Base-by-base conservation (phyloP, 2,113 vertebrate genomes). In the Ceyx melanurus region DNA sequence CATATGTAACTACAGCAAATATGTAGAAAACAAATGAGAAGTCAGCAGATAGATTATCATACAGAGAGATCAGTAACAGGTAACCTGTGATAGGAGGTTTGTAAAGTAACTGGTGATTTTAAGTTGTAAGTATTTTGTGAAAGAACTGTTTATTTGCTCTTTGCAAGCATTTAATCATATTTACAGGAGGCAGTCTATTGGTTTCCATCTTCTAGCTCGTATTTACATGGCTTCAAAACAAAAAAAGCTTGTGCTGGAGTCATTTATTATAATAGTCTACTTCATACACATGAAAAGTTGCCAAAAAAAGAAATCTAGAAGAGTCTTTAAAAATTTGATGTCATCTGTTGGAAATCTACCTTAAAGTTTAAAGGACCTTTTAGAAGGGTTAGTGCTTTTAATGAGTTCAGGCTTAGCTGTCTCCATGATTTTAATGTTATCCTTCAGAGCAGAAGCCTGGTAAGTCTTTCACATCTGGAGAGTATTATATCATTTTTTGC, bases 241-340 rank as follows among this genome's bases (percentile, higher is more conserved):
- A 80, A 31, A 43, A 33, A 82, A 45, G 4, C 33, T 84, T 42
- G 2, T n/a, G 51, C 29, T 81, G 16, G 43, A 31, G 42, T 81
- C 19, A 15, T 73, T 74, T 86, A 13, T 81, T 57, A 2, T 66
- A 82, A 29, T 45, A 58, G 31, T 26, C n/a, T 50, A 29, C 15
- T 74, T 82, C 40, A 60, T 45, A 42, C 0, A 0, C 6, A 7
- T 60, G 33, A 68, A 16, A 37, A 62, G 12, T 29, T 79, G 33
- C n/a, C 15, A n/a, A 35, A 31, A 28, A 11, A 51, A 35, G 31
- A 29, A 37, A 40, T n/a, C 29, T 37, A 11, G 11, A 77, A 53
- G 31, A 62, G 16, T 77, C 18, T 28, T 62, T 11, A 56, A 54
- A 82, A 40, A 21, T 9, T 33, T 12, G 6, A 18, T 68, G 3